Base-by-base conservation (phyloP, 2,113 vertebrate genomes). In the Galemys pyrenaicus region DNA sequence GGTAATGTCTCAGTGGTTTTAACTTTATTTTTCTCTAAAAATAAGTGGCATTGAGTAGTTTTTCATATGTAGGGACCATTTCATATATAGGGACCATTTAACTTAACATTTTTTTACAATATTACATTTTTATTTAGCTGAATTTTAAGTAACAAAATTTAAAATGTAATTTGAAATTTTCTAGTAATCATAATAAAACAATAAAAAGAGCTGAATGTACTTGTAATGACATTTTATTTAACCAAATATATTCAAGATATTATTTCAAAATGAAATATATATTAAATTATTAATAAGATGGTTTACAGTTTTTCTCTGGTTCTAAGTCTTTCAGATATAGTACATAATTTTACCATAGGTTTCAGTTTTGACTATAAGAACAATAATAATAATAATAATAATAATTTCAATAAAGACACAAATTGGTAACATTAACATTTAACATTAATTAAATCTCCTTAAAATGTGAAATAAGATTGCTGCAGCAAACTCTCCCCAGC, bases 241-340 rank as follows among this genome's bases (percentile, higher is more conserved):
- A 86, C 9, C 2, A 5, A 68, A 22, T 51, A 56, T 32, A 82
- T 22, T 92, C 11, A 64, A 89, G 79, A 70, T 68, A 46, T 35
- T 82, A 62, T 92, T 89, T 90, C 20, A 89, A 86, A 60, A 92
- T 46, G 3, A n/a, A 78, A 67, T 51, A n/a, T n/a, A 37, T 28
- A 41, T 16, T 67, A 28, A n/a, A 70, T 39, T 60, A 78, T 46
- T 92, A 56, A 60, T 41, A 74, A 65, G 30, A 54, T 54, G 51
- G 3, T 54, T 92, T 89, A 49, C 1, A 70, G 58, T 39, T 5
- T 46, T 5, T 65, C 9, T 79, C 93, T 24, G 12, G 7, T 65
- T 46, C 1, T 56, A 32, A 28, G 24, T 49, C 51, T 68, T 95
- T 85, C 32, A 73, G 6, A 91, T 51, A 77, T 30, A 56, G 15